Evolutionary conservation across 2,113 vertebrate species (phyloP).

Genomic region (Peromyscus maniculatus): DNA sequence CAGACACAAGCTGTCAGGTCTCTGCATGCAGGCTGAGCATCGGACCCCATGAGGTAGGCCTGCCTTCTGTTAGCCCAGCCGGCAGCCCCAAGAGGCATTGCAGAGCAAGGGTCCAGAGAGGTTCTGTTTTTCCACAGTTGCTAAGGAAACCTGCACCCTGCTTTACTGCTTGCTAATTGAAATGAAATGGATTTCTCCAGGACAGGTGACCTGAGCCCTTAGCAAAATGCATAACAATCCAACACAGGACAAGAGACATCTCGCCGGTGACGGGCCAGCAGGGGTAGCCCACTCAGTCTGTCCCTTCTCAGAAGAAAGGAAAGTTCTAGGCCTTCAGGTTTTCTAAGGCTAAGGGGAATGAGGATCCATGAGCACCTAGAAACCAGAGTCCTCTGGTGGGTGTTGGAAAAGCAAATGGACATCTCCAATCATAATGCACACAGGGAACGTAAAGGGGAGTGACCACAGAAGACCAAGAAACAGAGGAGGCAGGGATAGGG

Average conservation of each 20-base stretch:
- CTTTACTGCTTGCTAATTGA: slow-evolving; percentile 52
- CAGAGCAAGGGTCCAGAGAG: not conserved
- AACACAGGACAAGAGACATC: not conserved
- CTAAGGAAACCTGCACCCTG: not conserved
- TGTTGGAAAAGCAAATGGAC: not conserved
- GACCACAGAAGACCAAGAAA: rapidly evolving
- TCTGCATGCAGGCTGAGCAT: rapidly evolving
- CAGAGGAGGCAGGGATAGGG: not conserved
- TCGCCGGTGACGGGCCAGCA: not conserved
- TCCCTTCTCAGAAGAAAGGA: not conserved
- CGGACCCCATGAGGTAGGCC: too few relatives aligned
- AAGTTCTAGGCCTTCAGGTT: too few relatives aligned
- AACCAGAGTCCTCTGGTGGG: not conserved
- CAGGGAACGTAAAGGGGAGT: rapidly evolving
- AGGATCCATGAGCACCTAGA: rapidly evolving
- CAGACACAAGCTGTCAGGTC: rapidly evolving
- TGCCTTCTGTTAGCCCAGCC: not conserved
- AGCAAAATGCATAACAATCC: not conserved
- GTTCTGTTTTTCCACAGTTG: not conserved
- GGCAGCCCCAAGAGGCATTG: not conserved
- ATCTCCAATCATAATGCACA: too few relatives aligned
- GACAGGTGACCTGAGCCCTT: not conserved
- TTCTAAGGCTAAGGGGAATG: not conserved
- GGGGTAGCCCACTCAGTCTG: not conserved
- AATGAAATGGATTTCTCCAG: slow-evolving; percentile 39